Evolutionary conservation across 2,888 invertebrate species (phyloP), one percentile per base, ranked within the genome.

Genomic region (Ectemnius lituratus): DNA sequence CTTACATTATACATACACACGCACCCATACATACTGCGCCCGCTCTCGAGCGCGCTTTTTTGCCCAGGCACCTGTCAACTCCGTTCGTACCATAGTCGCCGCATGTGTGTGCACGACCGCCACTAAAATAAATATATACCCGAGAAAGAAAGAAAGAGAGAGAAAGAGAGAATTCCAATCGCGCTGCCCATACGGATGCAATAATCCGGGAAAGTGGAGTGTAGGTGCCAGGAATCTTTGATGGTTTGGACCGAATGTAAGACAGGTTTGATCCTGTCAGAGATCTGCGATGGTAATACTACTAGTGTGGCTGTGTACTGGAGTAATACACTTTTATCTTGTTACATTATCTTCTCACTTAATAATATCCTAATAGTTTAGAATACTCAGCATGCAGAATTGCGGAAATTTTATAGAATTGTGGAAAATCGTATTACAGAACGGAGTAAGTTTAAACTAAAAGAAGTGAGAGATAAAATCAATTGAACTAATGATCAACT

Each of bases 21-120:
- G 37, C 37, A 37, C 37, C 8, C 37, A 37, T 4, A 83, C 84
- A 81, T 82, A 80, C 84, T 85, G 79, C 78, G 75, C 80, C 60
- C 68, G 76, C 72, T 73, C 75, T 78, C 77, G 71, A 73, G 75
- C 78, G 73, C 75, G 77, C 82, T 87, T 88, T 89, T 89, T 89
- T 88, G 82, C 81, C 85, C 73, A 79, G 88, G 89, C 90, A 90
- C 90, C 90, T 90, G 90, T 90, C 89, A 90, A 87, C 85, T 86
- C 87, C 85, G 86, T 88, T 85, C 86, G 85, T 86, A 81, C 84
- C 82, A 83, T 83, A 83, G 85, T 83, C 84, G 74, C 82, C 85
- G 85, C 87, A 85, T 88, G 86, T 87, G 86, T 88, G 86, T 87
- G 86, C 82, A 81, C 81, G 80, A 80, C 73, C 80, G 83, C 78